Evolutionary conservation across 2,888 invertebrate species (phyloP).

Genomic region (Amphipoea oculea): DNA sequence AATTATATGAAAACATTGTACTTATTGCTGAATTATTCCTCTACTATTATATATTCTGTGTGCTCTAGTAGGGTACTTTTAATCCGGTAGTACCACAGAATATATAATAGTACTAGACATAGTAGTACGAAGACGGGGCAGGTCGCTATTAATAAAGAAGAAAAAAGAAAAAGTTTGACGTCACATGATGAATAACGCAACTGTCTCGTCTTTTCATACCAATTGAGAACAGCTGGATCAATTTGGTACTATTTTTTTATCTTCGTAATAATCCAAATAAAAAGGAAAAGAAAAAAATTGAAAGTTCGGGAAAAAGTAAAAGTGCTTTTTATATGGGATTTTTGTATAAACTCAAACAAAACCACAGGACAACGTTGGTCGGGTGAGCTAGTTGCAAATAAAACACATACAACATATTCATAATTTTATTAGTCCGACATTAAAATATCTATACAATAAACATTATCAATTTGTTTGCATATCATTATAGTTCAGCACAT

Average conservation of each 20-base stretch:
- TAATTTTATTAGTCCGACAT: slow-evolving; percentile 65
- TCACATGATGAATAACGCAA: too few relatives aligned
- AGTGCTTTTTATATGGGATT: neutral
- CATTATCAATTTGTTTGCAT: slow-evolving; percentile 65
- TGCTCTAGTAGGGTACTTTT: too few relatives aligned
- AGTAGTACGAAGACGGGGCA: too few relatives aligned
- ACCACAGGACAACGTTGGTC: neutral
- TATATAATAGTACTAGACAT: too few relatives aligned
- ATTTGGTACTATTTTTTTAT: neutral
- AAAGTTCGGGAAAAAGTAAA: neutral
- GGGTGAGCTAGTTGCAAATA: neutral
- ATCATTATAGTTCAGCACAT: slow-evolving; percentile 57
- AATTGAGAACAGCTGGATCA: too few relatives aligned
- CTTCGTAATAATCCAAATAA: neutral
- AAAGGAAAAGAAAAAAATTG: neutral
- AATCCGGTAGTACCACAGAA: too few relatives aligned
- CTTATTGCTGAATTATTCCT: too few relatives aligned
- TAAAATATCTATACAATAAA: slow-evolving; percentile 72
- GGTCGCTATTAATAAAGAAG: too few relatives aligned
- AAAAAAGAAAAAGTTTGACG: too few relatives aligned
- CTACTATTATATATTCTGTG: too few relatives aligned
- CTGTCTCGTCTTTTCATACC: too few relatives aligned
- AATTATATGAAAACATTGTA: too few relatives aligned
- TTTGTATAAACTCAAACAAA: neutral
- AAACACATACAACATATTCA: slow-evolving; percentile 39